These are phyloP conservation scores for Epizoanthus stellaris DNA, from an alignment of 92 coral and sea anemone species.

Conservation along the genomic window DNA sequence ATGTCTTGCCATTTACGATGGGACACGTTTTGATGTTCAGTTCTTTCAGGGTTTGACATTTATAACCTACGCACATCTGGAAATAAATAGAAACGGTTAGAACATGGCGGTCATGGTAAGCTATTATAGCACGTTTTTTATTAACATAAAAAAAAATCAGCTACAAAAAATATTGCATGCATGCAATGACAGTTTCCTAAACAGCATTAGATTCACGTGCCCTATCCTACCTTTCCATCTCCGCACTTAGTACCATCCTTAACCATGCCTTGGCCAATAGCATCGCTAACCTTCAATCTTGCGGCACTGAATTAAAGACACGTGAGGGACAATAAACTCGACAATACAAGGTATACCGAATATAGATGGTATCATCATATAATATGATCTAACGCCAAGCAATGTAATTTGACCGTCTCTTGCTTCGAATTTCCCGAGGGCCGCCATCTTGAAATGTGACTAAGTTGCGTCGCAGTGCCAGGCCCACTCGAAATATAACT, in stretches of 20 bases:
- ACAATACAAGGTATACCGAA: too few species aligned
- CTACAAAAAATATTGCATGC: background rate
- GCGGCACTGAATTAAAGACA: conserved; percentile 64
- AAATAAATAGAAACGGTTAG: background rate
- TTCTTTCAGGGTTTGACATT: conserved; percentile 65
- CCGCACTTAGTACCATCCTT: conserved; percentile 94
- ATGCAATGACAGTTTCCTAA: too few species aligned
- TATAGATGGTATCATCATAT: too few species aligned
- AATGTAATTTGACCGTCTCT: too few species aligned
- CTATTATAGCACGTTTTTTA: background rate
- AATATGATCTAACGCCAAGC: too few species aligned
- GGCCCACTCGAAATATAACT: too few species aligned
- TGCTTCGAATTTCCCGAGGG: too few species aligned
- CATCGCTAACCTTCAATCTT: conserved; percentile 55
- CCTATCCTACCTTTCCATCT: conserved; percentile 61
- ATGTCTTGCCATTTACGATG: conserved; percentile 50
- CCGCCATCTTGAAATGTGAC: too few species aligned
- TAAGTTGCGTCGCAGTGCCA: too few species aligned
- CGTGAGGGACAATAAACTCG: background rate
- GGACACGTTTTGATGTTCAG: conserved; percentile 65
- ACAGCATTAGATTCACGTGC: too few species aligned
- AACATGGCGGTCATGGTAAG: background rate
- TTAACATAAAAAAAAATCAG: too few species aligned
- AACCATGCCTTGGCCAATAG: conserved; percentile 84
- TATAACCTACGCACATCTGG: conserved; percentile 73